Percentiles rank a stretch among this genome's conserved stretches.
Conservation (phyloP, 2,888 invertebrate species). For the Dynastes maya region DNA sequence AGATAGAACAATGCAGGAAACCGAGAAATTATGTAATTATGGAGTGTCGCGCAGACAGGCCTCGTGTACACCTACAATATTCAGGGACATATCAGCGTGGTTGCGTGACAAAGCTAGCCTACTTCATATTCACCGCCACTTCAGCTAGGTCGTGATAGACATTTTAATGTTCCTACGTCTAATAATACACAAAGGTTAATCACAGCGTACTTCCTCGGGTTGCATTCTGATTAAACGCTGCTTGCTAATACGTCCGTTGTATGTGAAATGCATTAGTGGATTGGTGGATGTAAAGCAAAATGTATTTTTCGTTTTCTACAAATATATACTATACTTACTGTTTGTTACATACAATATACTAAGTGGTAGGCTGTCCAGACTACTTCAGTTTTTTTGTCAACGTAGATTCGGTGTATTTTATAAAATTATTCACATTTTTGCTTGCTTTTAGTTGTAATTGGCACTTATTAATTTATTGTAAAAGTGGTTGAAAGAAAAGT, state of each 20-base stretch:
- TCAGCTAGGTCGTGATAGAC: constrained; percentile 24
- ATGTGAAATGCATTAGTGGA: background rate
- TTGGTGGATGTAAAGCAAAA: background rate
- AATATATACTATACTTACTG: too few species aligned
- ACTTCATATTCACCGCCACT: constrained; percentile 32
- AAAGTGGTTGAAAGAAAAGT: too few species aligned
- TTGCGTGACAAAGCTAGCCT: constrained; percentile 27
- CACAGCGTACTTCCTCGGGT: constrained; percentile 14
- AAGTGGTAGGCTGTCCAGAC: too few species aligned
- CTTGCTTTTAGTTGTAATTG: too few species aligned
- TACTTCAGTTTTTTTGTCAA: too few species aligned
- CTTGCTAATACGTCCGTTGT: background rate
- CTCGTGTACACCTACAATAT: constrained; percentile 6
- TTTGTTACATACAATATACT: too few species aligned
- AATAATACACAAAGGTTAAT: constrained; percentile 30
- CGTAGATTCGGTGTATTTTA: too few species aligned
- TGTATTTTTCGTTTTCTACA: background rate
- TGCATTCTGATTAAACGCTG: constrained; percentile 24
- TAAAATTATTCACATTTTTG: too few species aligned
- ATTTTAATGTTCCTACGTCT: constrained; percentile 23
- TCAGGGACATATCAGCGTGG: constrained; percentile 9
- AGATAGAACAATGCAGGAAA: constrained; percentile 30
- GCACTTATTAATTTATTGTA: too few species aligned
- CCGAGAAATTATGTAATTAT: constrained; percentile 36
- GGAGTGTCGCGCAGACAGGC: constrained; percentile 14